Percentiles rank a stretch among this genome's conserved stretches.
These are phyloP conservation scores for Heterodera schachtii DNA, from an alignment of 1,140 invertebrate species.

Conservation along the genomic window DNA sequence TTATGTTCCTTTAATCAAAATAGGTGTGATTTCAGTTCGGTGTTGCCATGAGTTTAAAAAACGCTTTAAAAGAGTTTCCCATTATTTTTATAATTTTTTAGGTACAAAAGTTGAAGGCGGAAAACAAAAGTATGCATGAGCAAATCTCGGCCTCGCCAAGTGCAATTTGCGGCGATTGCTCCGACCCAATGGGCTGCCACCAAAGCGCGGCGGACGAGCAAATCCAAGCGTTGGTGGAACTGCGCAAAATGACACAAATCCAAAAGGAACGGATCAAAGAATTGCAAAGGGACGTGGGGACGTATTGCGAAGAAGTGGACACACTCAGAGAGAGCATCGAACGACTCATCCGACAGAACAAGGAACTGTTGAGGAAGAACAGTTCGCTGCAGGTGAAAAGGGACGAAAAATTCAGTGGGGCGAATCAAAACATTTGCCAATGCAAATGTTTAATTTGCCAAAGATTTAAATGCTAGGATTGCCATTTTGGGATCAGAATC, in stretches of 20 bases:
- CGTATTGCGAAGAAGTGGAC: constrained; percentile 32
- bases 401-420: too few relatives aligned
- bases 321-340: constrained; percentile 54
- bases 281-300: constrained; percentile 31
- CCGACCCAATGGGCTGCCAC: constrained; percentile 1
- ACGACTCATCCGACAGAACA: constrained; percentile 50
- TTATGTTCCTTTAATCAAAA: too few relatives aligned
- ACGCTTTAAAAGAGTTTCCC: too few relatives aligned
- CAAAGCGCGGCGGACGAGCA: constrained; percentile 50
- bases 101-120: constrained; percentile 49
- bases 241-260: constrained; percentile 35
- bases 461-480: too few relatives aligned
- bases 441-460: too few relatives aligned
- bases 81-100: not conserved
- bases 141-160: constrained; percentile 1
- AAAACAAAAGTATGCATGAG: constrained; percentile 52
- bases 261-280: constrained; percentile 55
- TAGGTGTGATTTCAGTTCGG: too few relatives aligned
- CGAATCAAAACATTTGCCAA: too few relatives aligned
- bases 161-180: not conserved
- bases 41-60: too few relatives aligned
- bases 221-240: constrained; percentile 44
- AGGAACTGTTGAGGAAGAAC: constrained; percentile 55
- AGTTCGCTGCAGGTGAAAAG: constrained; percentile 36
- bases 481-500: too few relatives aligned